phyloP scores from a whole-genome alignment of 2,113 vertebrate species.

The Eonycteris spelaea region DNA sequence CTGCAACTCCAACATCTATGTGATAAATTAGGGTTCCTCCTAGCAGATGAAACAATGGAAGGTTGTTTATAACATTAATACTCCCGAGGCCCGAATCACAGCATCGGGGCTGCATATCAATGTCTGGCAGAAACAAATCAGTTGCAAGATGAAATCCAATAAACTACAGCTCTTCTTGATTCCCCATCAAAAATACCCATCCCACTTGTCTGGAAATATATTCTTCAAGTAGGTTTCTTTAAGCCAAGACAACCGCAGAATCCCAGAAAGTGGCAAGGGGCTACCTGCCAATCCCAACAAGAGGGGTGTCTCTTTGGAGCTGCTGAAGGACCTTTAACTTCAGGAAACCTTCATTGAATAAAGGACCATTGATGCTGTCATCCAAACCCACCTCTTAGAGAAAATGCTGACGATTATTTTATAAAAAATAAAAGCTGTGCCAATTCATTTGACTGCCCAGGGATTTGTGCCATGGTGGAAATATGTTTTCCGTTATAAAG shows the following conservation, averaged over 20 bases:
- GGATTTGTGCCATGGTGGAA: not conserved
- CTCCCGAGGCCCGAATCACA: not conserved
- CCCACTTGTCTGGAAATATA: constrained; percentile 27
- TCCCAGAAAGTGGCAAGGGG: not conserved
- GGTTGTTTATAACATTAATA: constrained; percentile 62
- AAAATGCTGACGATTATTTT: not conserved
- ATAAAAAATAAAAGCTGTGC: not conserved
- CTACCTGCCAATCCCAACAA: not conserved
- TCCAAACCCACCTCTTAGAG: not conserved
- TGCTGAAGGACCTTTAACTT: not conserved
- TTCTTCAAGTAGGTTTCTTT: constrained; percentile 37
- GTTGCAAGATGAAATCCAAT: constrained; percentile 63
- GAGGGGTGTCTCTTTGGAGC: not conserved
- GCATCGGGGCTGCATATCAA: constrained; percentile 16
- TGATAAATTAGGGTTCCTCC: constrained; percentile 65
- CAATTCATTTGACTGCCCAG: not conserved
- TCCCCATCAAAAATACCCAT: constrained; percentile 41
- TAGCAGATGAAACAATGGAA: constrained; percentile 14
- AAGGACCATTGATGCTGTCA: not conserved
- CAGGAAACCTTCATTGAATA: not conserved
- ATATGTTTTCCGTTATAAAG: not conserved
- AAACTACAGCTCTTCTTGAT: constrained; percentile 23
- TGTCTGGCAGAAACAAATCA: constrained; percentile 67
- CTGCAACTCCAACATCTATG: constrained; percentile 10
- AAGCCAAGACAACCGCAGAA: not conserved